Evolutionary conservation across 2,113 vertebrate species (phyloP).

Genomic region (Bos javanicus): DNA sequence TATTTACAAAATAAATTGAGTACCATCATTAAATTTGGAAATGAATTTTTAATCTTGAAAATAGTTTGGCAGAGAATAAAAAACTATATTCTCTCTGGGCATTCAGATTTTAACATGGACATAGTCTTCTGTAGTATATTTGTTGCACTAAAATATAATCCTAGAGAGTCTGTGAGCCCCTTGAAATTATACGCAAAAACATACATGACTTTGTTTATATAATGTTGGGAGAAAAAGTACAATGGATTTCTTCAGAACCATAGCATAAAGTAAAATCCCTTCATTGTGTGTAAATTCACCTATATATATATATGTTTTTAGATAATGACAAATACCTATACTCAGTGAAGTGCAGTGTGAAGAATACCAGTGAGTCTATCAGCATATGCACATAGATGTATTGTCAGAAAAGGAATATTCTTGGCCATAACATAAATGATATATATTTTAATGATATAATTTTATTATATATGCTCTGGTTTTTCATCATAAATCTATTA

Average conservation of each 20-base stretch:
- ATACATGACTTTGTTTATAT: neutral
- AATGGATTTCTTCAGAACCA: neutral
- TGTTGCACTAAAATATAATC: neutral
- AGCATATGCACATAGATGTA: neutral
- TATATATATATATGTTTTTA: neutral
- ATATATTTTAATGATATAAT: neutral
- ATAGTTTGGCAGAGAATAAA: neutral
- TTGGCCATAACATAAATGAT: neutral
- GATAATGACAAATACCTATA: neutral
- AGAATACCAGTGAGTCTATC: neutral
- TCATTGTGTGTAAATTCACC: neutral
- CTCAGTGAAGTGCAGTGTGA: neutral
- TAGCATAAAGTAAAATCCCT: neutral
- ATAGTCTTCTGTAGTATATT: neutral
- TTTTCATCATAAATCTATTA: neutral
- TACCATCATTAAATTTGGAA: neutral
- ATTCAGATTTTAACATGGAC: neutral
- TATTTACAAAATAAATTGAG: neutral
- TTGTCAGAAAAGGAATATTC: neutral
- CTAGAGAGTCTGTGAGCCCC: neutral
- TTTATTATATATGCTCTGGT: neutral
- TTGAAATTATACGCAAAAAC: neutral
- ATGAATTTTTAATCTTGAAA: neutral
- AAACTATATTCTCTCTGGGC: neutral
- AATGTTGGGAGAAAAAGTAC: neutral